Conservation (phyloP, 2,888 invertebrate genomes). For the Rotaria magnacalcarata region DNA sequence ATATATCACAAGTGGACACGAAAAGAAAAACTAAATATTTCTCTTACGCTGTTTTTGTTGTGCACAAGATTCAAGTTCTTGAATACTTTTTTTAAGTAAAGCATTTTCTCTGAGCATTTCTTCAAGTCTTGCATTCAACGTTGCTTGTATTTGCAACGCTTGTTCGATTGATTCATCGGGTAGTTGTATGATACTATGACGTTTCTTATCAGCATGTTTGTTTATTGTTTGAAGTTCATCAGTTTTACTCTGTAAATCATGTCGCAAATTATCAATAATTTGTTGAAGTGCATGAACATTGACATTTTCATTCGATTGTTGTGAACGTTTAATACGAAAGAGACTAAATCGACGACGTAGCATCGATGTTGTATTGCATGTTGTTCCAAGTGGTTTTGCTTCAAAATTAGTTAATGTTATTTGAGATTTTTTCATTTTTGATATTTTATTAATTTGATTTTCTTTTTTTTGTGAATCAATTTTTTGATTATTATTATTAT, state of each 20-base stretch:
- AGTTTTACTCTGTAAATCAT: neutral
- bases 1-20: neutral
- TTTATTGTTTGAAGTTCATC: neutral
- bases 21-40: no score
- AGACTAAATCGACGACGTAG: conserved; percentile 30
- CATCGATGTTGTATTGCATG: neutral
- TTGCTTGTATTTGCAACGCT: neutral
- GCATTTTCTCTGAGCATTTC: conserved; percentile 12
- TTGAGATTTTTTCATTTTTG: neutral
- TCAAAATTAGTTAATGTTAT: neutral
- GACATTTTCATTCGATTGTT: neutral
- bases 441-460: neutral
- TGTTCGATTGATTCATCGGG: conserved; percentile 19
- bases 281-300: neutral
- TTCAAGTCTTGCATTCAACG: neutral
- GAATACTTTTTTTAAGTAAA: neutral
- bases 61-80: neutral
- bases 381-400: neutral
- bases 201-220: neutral
- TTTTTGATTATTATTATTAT: neutral
- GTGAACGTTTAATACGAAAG: conserved; percentile 3
- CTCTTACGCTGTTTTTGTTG: neutral
- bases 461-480: neutral
- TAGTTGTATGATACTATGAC: neutral
- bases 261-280: neutral